Evolutionary conservation across 1,140 invertebrate genomes (phyloP).

Genomic region (Pachypeltis micranthus): DNA sequence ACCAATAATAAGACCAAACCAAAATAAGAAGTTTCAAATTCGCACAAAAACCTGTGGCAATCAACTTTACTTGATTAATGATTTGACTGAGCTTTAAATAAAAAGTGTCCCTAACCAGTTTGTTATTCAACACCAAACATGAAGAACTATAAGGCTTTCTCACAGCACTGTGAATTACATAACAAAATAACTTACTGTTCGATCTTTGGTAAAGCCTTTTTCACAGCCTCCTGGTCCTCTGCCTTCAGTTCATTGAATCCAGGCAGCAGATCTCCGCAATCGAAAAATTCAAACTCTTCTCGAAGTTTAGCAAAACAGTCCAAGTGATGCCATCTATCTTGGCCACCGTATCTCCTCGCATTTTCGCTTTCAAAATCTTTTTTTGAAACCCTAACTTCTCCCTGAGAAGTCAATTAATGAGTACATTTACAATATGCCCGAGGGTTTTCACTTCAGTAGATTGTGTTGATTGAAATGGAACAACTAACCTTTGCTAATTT

Average conservation of each 20-base stretch:
- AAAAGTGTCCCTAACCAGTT: too few relatives aligned
- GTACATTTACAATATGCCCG: too few relatives aligned
- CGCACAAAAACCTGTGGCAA: too few relatives aligned
- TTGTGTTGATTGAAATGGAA: too few relatives aligned
- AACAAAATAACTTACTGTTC: conserved; percentile 23
- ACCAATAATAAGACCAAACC: too few relatives aligned
- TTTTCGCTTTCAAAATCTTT: conserved; percentile 74
- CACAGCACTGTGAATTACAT: not conserved
- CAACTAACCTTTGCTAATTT: conserved; percentile 72
- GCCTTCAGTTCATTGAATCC: conserved; percentile 59
- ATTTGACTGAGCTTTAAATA: too few relatives aligned
- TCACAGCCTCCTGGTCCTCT: conserved; percentile 61
- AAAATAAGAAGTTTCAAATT: too few relatives aligned
- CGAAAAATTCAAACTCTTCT: conserved; percentile 62
- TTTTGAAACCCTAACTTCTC: conserved; percentile 69
- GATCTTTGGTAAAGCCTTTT: conserved; percentile 51
- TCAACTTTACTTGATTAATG: too few relatives aligned
- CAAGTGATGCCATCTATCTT: conserved; percentile 80
- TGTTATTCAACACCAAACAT: too few relatives aligned
- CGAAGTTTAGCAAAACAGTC: conserved; percentile 80
- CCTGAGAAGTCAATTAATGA: conserved; percentile 43
- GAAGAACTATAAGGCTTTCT: too few relatives aligned
- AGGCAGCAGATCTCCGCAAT: conserved; percentile 52
- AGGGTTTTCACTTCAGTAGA: too few relatives aligned
- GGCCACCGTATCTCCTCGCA: conserved; percentile 64